phyloP scores from a whole-genome alignment of 2,797 vertebrate genomes.

The Brachyalestes nurse region DNA sequence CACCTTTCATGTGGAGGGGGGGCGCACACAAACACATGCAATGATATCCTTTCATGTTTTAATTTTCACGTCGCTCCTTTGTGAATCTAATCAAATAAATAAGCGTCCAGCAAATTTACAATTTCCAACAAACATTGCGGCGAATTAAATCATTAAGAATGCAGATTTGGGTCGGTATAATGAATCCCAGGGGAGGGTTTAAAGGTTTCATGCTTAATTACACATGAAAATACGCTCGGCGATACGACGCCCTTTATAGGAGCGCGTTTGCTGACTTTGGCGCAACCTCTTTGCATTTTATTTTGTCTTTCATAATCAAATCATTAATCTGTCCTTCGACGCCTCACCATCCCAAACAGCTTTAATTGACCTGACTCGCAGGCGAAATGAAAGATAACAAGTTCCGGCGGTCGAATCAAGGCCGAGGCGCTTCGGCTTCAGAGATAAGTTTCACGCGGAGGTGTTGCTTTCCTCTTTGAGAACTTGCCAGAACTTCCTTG shows the following conservation, averaged over 20 bases:
- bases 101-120: conserved; percentile 68
- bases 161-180: conserved; percentile 81
- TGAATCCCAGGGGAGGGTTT: conserved; percentile 72
- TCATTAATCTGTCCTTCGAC: conserved; percentile 77
- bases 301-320: conserved; percentile 78
- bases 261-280: conserved; percentile 75
- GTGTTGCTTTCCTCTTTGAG: conserved; percentile 43
- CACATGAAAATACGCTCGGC: conserved; percentile 75
- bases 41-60: conserved; percentile 51
- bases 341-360: conserved; percentile 78
- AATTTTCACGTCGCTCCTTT: conserved; percentile 63
- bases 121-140: conserved; percentile 69
- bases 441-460: conserved; percentile 11
- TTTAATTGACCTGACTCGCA: conserved; percentile 71
- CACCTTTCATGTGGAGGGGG: conserved; percentile 34
- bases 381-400: conserved; percentile 76
- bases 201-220: conserved; percentile 78
- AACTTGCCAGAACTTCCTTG: conserved; percentile 55
- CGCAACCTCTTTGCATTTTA: conserved; percentile 76
- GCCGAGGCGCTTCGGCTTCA: conserved; percentile 21
- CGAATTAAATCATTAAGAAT: conserved; percentile 83
- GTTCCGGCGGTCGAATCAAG: conserved; percentile 35
- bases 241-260: conserved; percentile 74
- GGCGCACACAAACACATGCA: neutral
- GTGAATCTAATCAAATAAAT: conserved; percentile 72